Evolutionary conservation across 2,797 vertebrate species (phyloP).

Genomic region (Emys orbicularis): DNA sequence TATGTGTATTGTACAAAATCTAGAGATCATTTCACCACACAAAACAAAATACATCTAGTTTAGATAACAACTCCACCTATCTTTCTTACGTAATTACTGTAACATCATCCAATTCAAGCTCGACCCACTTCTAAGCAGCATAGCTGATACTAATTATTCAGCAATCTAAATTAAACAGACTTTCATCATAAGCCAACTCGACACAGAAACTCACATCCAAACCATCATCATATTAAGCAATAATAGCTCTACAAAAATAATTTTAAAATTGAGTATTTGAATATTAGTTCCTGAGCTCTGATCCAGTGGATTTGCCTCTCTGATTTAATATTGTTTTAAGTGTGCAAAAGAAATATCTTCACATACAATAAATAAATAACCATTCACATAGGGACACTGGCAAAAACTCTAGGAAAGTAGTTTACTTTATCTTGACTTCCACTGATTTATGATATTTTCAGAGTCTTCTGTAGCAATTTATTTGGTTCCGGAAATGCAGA

Average conservation of each 20-base stretch:
- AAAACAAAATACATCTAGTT: too few relatives aligned
- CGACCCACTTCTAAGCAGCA: background rate
- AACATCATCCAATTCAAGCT: too few relatives aligned
- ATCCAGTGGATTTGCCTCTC: background rate
- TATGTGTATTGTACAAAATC: too few relatives aligned
- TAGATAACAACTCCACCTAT: background rate
- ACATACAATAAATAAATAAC: background rate
- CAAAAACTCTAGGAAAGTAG: background rate
- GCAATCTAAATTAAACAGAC: background rate
- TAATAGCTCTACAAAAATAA: background rate
- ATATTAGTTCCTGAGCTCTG: background rate
- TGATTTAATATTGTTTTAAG: background rate
- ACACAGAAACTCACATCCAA: background rate
- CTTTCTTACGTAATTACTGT: background rate
- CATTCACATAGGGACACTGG: background rate
- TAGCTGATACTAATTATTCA: background rate
- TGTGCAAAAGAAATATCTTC: background rate
- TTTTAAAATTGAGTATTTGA: background rate
- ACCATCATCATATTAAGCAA: background rate
- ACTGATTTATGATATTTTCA: background rate
- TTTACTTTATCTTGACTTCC: background rate
- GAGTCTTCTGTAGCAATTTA: background rate
- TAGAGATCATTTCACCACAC: background rate
- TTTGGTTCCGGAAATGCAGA: background rate
- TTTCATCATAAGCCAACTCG: background rate